Conservation (phyloP, 1,140 invertebrate species). For the Drosophila yakuba region DNA sequence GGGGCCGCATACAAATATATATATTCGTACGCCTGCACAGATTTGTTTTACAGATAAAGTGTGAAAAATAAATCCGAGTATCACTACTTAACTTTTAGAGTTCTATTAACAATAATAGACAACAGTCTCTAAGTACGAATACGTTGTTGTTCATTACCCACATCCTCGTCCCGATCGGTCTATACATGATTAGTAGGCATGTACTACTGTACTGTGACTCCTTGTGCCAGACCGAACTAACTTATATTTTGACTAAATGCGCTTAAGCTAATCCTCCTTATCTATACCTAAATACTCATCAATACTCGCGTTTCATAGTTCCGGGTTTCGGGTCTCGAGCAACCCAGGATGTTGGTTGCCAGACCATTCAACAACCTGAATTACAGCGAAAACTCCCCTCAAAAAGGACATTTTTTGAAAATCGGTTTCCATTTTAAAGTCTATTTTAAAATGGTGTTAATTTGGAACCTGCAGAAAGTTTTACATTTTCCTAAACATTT, state of each 20-base stretch:
- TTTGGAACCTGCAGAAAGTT: too few relatives aligned
- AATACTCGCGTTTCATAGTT: constrained; percentile 31
- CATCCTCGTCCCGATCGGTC: constrained; percentile 7
- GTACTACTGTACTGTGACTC: constrained; percentile 42
- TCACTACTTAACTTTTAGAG: constrained; percentile 81
- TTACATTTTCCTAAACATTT: not conserved
- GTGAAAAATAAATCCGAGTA: constrained; percentile 83
- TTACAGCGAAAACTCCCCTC: constrained; percentile 33
- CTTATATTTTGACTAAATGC: constrained; percentile 53
- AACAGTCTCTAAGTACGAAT: constrained; percentile 83
- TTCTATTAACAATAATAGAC: constrained; percentile 83
- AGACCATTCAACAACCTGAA: constrained; percentile 17
- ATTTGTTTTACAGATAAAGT: constrained; percentile 36
- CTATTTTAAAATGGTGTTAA: too few relatives aligned
- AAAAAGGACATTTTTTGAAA: not conserved
- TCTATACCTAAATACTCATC: constrained; percentile 43
- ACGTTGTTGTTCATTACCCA: constrained; percentile 68
- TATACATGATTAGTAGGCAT: constrained; percentile 26
- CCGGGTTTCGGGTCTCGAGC: constrained; percentile 26
- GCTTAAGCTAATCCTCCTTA: constrained; percentile 45
- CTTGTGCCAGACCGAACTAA: constrained; percentile 22
- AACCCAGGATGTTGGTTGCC: constrained; percentile 55
- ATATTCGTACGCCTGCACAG: constrained; percentile 24
- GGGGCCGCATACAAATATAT: constrained; percentile 43
- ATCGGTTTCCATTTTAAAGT: too few relatives aligned